Evolutionary conservation across 2,113 vertebrate genomes (phyloP).

Genomic region (Aplodontia rufa): DNA sequence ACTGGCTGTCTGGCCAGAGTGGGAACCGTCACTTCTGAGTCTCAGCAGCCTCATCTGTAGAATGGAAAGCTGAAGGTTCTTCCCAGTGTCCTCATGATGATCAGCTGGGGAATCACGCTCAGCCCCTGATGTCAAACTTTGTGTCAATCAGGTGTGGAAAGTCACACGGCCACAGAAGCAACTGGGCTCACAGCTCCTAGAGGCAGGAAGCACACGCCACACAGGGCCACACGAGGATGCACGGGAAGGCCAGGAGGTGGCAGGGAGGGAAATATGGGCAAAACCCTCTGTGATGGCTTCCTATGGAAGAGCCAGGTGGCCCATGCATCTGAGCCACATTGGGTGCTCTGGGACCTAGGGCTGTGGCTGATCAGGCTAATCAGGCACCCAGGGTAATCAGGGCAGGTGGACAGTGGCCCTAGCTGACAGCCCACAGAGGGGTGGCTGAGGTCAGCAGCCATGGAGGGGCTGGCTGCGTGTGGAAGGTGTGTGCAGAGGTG

Average conservation of each 20-base stretch:
- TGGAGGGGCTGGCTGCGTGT: accelerated
- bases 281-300: background rate
- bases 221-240: background rate
- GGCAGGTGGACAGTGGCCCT: background rate
- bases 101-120: background rate
- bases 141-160: background rate
- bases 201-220: accelerated
- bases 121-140: accelerated
- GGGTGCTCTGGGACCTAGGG: background rate
- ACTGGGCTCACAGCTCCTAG: background rate
- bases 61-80: accelerated
- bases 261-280: background rate
- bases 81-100: background rate
- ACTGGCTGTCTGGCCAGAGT: background rate
- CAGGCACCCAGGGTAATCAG: too few relatives aligned
- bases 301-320: background rate
- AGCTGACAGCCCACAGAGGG: background rate
- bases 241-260: background rate
- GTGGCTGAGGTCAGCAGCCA: accelerated
- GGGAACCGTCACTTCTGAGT: background rate
- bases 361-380: accelerated
- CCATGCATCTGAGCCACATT: accelerated
- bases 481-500: background rate
- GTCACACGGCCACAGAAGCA: accelerated
- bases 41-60: background rate